Percentiles rank a stretch among this genome's conserved stretches.
phyloP scores from a whole-genome alignment of 2,888 invertebrate genomes.

The Salticus scenicus region DNA sequence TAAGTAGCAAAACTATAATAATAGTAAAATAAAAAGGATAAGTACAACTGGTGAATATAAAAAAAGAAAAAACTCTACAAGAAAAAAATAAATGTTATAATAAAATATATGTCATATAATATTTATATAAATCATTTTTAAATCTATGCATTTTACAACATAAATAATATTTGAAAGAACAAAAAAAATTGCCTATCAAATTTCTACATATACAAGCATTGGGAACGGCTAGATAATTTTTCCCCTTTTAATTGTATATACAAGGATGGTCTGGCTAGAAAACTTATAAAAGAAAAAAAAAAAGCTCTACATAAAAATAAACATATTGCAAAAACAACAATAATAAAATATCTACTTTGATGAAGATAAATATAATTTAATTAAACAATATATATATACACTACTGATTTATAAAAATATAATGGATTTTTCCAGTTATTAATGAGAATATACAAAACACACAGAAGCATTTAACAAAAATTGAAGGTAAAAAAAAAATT shows the following conservation, averaged over 20 bases:
- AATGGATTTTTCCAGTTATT: too few species aligned
- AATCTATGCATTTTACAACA: neutral
- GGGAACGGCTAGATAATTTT: neutral
- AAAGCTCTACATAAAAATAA: too few species aligned
- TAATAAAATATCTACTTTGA: too few species aligned
- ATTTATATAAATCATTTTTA: neutral
- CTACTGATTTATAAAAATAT: too few species aligned
- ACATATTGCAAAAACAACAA: too few species aligned
- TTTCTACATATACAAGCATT: neutral
- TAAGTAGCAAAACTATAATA: slow-evolving; percentile 5
- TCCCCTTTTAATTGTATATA: neutral
- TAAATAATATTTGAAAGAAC: neutral
- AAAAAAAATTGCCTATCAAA: neutral
- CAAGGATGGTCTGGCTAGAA: neutral
- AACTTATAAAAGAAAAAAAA: too few species aligned
- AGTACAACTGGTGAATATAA: neutral
- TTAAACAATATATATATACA: too few species aligned
- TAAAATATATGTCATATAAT: neutral
- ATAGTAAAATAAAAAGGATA: neutral
- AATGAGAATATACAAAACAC: too few species aligned
- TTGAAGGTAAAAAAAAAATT: too few species aligned
- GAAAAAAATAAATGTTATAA: neutral
- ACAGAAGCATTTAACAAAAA: too few species aligned
- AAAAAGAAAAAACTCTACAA: neutral
- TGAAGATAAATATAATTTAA: too few species aligned